Conservation (phyloP, 2,888 invertebrate genomes). For the Fragum whitleyi region DNA sequence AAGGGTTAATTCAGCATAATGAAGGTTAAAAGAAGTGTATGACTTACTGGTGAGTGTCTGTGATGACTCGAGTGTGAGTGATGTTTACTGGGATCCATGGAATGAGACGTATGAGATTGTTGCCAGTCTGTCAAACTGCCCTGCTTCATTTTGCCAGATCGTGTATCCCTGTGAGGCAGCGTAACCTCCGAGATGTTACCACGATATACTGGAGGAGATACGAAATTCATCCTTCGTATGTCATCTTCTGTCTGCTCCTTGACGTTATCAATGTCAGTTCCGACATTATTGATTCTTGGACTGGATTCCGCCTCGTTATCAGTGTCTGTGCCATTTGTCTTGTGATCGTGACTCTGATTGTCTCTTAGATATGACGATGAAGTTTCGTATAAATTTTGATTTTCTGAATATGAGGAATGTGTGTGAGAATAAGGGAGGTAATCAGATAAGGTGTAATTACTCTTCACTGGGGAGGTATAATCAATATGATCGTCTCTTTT, state of each 20-base stretch:
- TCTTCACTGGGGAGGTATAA: slow-evolving; percentile 61
- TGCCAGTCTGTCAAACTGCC: slow-evolving; percentile 79
- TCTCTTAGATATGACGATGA: not conserved
- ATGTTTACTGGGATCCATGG: not conserved
- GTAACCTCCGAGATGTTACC: slow-evolving; percentile 38
- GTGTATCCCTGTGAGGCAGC: slow-evolving; percentile 30
- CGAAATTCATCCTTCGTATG: slow-evolving; percentile 35
- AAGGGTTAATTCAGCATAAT: too few relatives aligned
- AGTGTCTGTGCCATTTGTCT: not conserved
- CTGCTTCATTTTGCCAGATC: slow-evolving; percentile 15
- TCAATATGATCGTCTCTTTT: slow-evolving; percentile 49
- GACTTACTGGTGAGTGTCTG: slow-evolving; percentile 6
- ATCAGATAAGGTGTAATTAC: slow-evolving; percentile 52
- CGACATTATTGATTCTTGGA: not conserved
- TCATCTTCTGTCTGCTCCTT: not conserved
- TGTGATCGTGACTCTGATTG: not conserved
- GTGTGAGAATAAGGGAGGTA: slow-evolving; percentile 45
- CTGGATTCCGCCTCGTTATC: not conserved
- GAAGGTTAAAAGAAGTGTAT: too few relatives aligned
- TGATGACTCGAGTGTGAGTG: not conserved
- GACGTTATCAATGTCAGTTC: not conserved
- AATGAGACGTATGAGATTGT: slow-evolving; percentile 66
- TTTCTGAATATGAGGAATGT: slow-evolving; percentile 33
- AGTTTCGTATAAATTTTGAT: not conserved
- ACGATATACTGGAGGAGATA: slow-evolving; percentile 52